Evolutionary conservation across 1,140 invertebrate genomes (phyloP).

Genomic region (Brachystomella parvula): DNA sequence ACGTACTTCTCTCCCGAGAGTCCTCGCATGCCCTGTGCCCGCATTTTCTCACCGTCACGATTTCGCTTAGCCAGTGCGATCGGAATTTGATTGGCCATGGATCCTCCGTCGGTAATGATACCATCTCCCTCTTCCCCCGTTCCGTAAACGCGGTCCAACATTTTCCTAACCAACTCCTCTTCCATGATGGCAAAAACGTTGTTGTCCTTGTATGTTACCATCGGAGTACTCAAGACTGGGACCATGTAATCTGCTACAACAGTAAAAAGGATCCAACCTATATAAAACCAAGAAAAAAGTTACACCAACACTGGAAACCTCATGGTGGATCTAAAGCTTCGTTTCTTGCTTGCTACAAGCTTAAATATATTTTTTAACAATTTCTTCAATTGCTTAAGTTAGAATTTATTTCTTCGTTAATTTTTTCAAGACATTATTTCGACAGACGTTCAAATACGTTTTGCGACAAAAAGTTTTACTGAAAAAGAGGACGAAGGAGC

Average conservation of each 20-base stretch:
- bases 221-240: background rate
- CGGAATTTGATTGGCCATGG: slow-evolving; percentile 5
- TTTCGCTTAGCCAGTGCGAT: background rate
- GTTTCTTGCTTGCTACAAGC: too few relatives aligned
- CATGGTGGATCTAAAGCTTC: too few relatives aligned
- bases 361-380: too few relatives aligned
- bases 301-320: too few relatives aligned
- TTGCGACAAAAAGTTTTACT: too few relatives aligned
- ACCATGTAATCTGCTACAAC: slow-evolving; percentile 9
- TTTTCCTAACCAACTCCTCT: background rate
- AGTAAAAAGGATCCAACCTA: slow-evolving; percentile 19
- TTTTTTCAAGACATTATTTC: too few relatives aligned
- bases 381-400: too few relatives aligned
- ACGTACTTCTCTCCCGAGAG: background rate
- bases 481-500: too few relatives aligned
- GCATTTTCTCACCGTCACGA: too few relatives aligned
- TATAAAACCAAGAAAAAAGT: too few relatives aligned
- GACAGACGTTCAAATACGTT: too few relatives aligned
- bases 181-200: slow-evolving; percentile 15
- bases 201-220: slow-evolving; percentile 10
- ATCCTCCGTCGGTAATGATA: slow-evolving; percentile 12
- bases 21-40: background rate
- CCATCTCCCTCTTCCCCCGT: background rate
- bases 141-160: background rate
- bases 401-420: too few relatives aligned